Base-by-base conservation (phyloP, 2,113 vertebrate genomes). In the Syrrhaptes paradoxus region DNA sequence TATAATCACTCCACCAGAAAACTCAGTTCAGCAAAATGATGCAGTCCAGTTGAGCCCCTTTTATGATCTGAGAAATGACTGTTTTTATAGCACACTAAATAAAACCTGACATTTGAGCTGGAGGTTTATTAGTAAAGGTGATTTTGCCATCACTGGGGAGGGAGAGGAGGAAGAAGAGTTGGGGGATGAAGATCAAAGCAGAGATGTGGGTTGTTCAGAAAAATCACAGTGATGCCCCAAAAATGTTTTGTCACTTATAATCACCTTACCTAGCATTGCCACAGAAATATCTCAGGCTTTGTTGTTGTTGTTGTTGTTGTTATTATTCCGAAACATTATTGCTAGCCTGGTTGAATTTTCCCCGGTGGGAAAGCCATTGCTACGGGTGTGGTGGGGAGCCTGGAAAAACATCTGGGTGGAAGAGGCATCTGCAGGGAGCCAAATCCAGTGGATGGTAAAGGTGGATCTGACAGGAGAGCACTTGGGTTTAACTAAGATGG, bases 11-110 rank as follows among this genome's bases (percentile, higher is more conserved):
- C 80, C 52, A 58, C 89, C 85, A 55, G 62, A 94, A 97, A 84
- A 95, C 93, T 95, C 73, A 51, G 93, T 94, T 94, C 94, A 97
- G 94, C 97, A 96, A 97, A 98, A 96, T 15, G 62, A 97, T 95
- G 81, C 89, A 93, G 95, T 87, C 92, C 89, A 89, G 95, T 96
- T 94, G 89, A 97, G 93, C 87, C 94, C 76, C 77, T 97, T 98
- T 98, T 98, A 98, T 97, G 97, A 97, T 95, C 94, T 97, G 95
- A 98, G 95, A 98, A 98, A 98, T 96, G 36, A 93, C 96, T 97
- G 95, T 22, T 97, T 98, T 98, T 98, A 98, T 94, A 90, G 96
- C 87, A 52, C 90, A 95, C 96, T 97, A 98, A 98, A 98, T 98
- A 98, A 98, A 98, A 96, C 95, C 96, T 97, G 83, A 94, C 96